Evolutionary conservation across 2,113 vertebrate genomes (phyloP), one percentile per base, ranked within the genome.

Genomic region (Kobus ellipsiprymnus): DNA sequence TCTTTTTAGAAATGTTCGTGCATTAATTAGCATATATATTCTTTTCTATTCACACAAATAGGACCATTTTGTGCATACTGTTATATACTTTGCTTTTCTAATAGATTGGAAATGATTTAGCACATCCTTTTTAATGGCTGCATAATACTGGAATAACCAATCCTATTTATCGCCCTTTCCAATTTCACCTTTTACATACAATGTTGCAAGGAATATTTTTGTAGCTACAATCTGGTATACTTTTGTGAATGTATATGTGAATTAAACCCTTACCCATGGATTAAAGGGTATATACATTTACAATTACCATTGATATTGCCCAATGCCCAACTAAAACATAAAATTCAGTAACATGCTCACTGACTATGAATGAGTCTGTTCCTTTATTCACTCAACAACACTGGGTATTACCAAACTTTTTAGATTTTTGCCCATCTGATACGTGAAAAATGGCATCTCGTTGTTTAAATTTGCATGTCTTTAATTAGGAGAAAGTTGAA

Each of bases 381-480:
- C 77, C 46, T 11, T 87, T 44, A 57, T 90, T 71, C 85, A 87
- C 13, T 71, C 30, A 86, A 83, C 36, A 74, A n/a, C 21, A 92
- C 4, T 40, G 50, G 84, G 5, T 67, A 60, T 82, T 77, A 81
- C 10, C 19, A 94, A 81, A 25, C 12, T 40, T 88, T 92, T 87
- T n/a, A 46, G 55, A 91, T 77, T 96, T 95, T 60, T 90, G 57
- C 55, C 57, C 71, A 64, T 89, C 77, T 93, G 86, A 93, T 86
- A 81, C 15, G 59, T 77, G 64, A 83, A 84, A 87, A 95, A 55
- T 50, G 11, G 2, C 60, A 90, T 40, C 14, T 91, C 19, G 3
- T 40, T 77, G n/a, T 88, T 90, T 85, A 88, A 82, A 90, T 85
- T 87, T 95, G 25, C 62, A 44, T 23, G 54, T 16, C 52, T 94